Conservation (phyloP, 2,888 invertebrate species). For the Hemithea aestivaria region DNA sequence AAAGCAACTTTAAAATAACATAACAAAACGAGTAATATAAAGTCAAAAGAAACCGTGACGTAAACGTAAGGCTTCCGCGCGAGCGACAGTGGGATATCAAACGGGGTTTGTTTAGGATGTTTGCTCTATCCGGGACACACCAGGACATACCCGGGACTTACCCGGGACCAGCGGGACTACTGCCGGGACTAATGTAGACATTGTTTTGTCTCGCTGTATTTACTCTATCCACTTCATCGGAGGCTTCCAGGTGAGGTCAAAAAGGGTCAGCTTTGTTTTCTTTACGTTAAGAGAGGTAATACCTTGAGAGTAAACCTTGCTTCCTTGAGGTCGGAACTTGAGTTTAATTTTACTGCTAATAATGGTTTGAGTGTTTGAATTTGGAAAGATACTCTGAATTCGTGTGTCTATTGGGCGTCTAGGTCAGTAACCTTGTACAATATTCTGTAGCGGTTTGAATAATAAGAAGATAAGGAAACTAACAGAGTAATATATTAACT, state of each 20-base stretch:
- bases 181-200: conserved; percentile 26
- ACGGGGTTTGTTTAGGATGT: conserved; percentile 45
- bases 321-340: no score
- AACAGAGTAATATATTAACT: no score
- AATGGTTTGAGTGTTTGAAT: no score
- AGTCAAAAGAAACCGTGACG: conserved; percentile 17
- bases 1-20: no score
- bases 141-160: conserved; percentile 7
- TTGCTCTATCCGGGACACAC: conserved; percentile 22
- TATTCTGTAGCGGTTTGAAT: no score
- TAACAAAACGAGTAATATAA: neutral
- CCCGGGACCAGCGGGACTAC: conserved; percentile 7
- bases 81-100: conserved; percentile 13
- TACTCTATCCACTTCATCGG: conserved; percentile 32
- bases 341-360: no score
- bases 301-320: no score
- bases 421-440: no score
- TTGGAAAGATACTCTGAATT: no score
- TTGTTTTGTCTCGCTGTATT: conserved; percentile 35
- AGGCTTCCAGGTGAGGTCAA: conserved; percentile 14
- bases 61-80: conserved; percentile 21
- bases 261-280: conserved; percentile 8
- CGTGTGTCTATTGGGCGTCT: no score
- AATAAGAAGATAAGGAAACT: no score
- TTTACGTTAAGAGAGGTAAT: conserved; percentile 1